phyloP scores from a whole-genome alignment of 2,113 vertebrate genomes.

The Tichodroma muraria region DNA sequence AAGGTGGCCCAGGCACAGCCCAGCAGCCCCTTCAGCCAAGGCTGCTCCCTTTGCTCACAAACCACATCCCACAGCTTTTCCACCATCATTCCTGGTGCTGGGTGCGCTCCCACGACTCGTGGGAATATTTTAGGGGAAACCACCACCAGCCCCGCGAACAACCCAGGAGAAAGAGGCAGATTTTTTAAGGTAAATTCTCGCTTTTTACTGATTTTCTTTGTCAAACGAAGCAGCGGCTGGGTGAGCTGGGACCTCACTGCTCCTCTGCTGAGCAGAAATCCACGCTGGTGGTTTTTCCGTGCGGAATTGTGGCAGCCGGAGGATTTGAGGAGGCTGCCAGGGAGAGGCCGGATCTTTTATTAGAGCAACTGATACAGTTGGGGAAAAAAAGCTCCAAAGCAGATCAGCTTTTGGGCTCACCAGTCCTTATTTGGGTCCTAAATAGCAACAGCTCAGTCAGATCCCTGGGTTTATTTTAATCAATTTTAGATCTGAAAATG shows the following conservation, averaged over 20 bases:
- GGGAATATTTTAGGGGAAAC: neutral
- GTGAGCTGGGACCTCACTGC: accelerated
- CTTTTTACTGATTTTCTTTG: accelerated
- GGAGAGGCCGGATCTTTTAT: neutral
- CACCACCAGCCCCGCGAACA: neutral
- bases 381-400: slow-evolving; percentile 33
- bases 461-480: slow-evolving; percentile 45
- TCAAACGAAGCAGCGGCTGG: neutral
- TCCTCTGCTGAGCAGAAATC: neutral
- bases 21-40: neutral
- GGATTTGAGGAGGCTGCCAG: neutral
- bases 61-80: neutral
- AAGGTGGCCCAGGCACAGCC: accelerated
- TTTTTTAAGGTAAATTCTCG: accelerated
- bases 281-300: neutral
- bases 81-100: neutral
- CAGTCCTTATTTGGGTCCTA: slow-evolving; percentile 14
- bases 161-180: neutral
- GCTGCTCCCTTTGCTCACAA: neutral
- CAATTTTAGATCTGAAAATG: slow-evolving; percentile 23
- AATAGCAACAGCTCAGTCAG: slow-evolving; percentile 49
- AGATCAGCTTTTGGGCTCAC: slow-evolving; percentile 45
- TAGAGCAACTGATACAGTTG: neutral
- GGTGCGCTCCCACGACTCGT: neutral
- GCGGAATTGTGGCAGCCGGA: neutral